Evolutionary conservation across 2,113 vertebrate genomes (phyloP).

Genomic region (Sigmodon hispidus): DNA sequence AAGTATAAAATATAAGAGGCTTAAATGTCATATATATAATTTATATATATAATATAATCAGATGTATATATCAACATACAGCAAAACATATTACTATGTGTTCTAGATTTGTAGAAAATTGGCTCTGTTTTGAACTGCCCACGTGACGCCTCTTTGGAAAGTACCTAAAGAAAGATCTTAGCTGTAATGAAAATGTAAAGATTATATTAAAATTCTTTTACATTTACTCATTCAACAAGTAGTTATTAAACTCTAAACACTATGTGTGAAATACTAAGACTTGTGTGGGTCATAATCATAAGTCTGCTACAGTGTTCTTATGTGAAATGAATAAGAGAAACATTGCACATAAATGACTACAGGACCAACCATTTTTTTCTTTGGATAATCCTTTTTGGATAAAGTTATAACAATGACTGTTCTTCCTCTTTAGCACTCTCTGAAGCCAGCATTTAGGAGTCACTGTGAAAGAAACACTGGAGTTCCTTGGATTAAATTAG

Average conservation of each 20-base stretch:
- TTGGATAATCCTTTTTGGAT: not conserved
- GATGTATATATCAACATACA: not conserved
- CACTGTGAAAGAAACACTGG: not conserved
- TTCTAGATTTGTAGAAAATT: not conserved
- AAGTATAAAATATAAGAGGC: not conserved
- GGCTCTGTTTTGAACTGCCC: not conserved
- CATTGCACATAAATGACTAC: not conserved
- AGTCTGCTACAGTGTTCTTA: not conserved
- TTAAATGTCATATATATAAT: conserved; percentile 28
- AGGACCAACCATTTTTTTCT: not conserved
- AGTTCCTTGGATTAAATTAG: not conserved
- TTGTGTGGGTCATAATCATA: not conserved
- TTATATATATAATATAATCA: no score
- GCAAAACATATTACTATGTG: not conserved
- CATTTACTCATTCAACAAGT: not conserved
- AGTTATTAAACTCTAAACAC: not conserved
- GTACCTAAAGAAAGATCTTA: not conserved
- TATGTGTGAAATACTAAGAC: not conserved
- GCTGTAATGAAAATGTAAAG: not conserved
- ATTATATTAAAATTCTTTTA: not conserved
- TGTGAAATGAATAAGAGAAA: not conserved
- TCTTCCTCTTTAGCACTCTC: not conserved
- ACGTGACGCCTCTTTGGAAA: not conserved
- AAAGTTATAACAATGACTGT: not conserved
- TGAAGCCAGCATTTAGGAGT: not conserved